These are phyloP conservation scores for Oscheius sp. DNA, from an alignment of 2,888 invertebrate species.

Conservation along the genomic window DNA sequence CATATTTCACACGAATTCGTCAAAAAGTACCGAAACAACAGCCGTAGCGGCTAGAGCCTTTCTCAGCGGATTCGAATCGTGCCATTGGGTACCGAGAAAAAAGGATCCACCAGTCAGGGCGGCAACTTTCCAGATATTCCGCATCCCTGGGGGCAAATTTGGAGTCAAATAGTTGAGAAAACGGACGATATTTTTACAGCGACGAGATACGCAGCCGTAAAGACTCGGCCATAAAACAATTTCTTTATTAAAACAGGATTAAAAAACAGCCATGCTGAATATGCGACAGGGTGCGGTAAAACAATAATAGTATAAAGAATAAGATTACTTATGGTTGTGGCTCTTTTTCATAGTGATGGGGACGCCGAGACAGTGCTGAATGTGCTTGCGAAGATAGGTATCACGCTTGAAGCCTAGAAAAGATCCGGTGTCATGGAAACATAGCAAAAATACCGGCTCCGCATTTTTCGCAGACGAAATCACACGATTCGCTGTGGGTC, in stretches of 20 bases:
- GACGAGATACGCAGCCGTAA: not conserved
- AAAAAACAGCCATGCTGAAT: too few relatives aligned
- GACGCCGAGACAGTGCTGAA: not conserved
- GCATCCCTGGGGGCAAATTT: not conserved
- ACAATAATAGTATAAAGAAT: too few relatives aligned
- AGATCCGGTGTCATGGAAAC: too few relatives aligned
- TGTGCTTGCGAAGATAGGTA: conserved; percentile 14
- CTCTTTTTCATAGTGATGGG: too few relatives aligned
- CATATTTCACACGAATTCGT: not conserved
- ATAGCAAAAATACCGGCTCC: not conserved
- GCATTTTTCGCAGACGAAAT: conserved; percentile 7
- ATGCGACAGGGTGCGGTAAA: too few relatives aligned
- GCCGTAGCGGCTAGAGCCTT: conserved; percentile 40
- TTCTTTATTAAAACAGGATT: too few relatives aligned
- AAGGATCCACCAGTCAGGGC: conserved; percentile 47
- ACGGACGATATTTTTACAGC: not conserved
- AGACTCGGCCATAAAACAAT: too few relatives aligned
- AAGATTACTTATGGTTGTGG: too few relatives aligned
- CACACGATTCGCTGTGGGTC: not conserved
- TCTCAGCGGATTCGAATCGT: conserved; percentile 27
- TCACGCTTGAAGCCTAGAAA: conserved; percentile 12
- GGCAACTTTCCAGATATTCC: conserved; percentile 16
- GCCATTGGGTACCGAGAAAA: conserved; percentile 41
- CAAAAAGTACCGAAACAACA: conserved; percentile 33
- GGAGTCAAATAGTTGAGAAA: not conserved